Base-by-base conservation (phyloP, 2,797 vertebrate species). In the Mus spretus region DNA sequence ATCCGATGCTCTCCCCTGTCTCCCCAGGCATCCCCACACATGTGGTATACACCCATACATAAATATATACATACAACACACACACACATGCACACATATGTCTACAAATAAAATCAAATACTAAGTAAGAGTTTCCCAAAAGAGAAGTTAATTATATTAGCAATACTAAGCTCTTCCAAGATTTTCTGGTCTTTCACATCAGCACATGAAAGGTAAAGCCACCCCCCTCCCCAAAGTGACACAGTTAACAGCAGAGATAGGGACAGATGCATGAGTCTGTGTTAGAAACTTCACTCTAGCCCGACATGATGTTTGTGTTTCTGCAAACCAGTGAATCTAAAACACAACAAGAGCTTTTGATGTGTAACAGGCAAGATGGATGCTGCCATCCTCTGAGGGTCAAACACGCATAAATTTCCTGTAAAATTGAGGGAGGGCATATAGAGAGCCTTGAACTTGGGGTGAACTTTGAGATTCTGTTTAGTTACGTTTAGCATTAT, bases 151-250 rank as follows among this genome's bases (percentile, higher is more conserved):
- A 57, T 63, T 92, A 9, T 77, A 44, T 92, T 83, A 61, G 19
- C 77, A 97, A 88, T 61, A 90, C 59, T 89, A 90, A 93, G 78
- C 53, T 93, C 75, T 74, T 57, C n/a, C 8, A 13, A 57, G 59
- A 75, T 34, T 44, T 85, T 89, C 89, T 83, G 72, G n/a, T 75
- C 77, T 94, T 93, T 91, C 70, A 65, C 50, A 72, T 19, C 17
- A 31, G 15, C 37, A 4, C 28, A 13, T 82, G 59, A 61, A 90
- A 93, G 40, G 89, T 77, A 80, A 80, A 88, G 80, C 59, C 87
- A 65, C 12, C 59, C 65, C 31, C 12, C 0, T 87, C 59, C 19
- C 87, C 59, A 14, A 78, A 88, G n/a, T 88, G 55, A 57, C 24
- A 77, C 0, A 34, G 47, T 84, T 50, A 78, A 0, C 37, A 15